A percentile compares a stretch with the other conserved stretches of the same genome.
These are phyloP conservation scores for Gymnoscelis rufifasciata DNA, from an alignment of 2,888 invertebrate genomes.

Conservation along the genomic window DNA sequence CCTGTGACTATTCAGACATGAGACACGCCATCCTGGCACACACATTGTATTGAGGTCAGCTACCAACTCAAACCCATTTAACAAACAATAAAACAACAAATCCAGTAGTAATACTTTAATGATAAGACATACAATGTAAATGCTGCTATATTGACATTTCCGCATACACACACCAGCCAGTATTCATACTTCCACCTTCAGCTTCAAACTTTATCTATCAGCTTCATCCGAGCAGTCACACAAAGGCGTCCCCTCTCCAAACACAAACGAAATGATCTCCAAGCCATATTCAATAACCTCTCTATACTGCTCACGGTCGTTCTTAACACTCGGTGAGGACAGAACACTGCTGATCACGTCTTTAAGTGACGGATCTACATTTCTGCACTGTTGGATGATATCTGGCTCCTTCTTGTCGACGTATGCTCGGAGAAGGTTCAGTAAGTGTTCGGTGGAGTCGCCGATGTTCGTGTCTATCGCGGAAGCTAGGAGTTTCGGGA, in stretches of 20 bases:
- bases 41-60: too few species aligned
- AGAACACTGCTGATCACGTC: conserved; percentile 41
- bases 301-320: conserved; percentile 39
- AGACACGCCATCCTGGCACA: too few species aligned
- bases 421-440: conserved; percentile 46
- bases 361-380: conserved; percentile 41
- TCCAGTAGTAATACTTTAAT: too few species aligned
- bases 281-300: conserved; percentile 57
- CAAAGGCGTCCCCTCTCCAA: conserved; percentile 26
- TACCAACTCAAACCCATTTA: too few species aligned
- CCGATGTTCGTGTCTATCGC: conserved; percentile 43
- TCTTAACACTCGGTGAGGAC: conserved; percentile 26
- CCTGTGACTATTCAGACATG: too few species aligned
- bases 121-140: too few species aligned
- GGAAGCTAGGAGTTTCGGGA: conserved; percentile 41
- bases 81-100: too few species aligned
- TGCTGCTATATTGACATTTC: too few species aligned
- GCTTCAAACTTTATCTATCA: too few species aligned
- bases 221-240: conserved; percentile 38
- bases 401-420: conserved; percentile 32
- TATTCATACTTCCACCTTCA: too few species aligned
- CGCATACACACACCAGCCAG: too few species aligned
- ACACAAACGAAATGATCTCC: conserved; percentile 35
- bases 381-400: conserved; percentile 42
- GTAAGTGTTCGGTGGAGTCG: conserved; percentile 53